These are phyloP conservation scores for Raja brachyura DNA, from an alignment of 2,113 vertebrate species.

Conservation along the genomic window DNA sequence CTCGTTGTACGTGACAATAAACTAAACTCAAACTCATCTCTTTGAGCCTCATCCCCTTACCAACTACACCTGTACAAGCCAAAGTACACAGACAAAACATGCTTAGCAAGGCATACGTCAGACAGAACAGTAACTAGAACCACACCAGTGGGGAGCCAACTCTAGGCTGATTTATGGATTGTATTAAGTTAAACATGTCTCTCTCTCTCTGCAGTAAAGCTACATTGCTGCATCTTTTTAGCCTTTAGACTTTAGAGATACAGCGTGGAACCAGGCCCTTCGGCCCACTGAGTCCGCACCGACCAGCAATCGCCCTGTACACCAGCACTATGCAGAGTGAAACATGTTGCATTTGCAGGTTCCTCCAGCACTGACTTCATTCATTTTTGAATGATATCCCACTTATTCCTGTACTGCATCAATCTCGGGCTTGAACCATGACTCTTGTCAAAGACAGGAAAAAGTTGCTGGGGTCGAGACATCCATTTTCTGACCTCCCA, in stretches of 20 bases:
- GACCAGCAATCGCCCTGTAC: too few species aligned
- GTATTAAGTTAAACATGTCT: background rate
- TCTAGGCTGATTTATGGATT: background rate
- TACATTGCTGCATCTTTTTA: background rate
- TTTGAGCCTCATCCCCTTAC: background rate
- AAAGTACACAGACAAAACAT: background rate
- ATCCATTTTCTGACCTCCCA: background rate
- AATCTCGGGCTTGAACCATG: background rate
- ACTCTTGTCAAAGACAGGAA: constrained; percentile 6
- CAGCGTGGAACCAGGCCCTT: too few species aligned
- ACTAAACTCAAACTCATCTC: background rate
- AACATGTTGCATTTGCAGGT: background rate
- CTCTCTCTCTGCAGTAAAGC: background rate
- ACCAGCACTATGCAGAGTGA: background rate
- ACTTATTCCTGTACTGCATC: background rate
- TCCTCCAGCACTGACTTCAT: background rate
- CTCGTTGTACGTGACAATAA: too few species aligned
- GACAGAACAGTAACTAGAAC: background rate
- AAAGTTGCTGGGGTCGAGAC: background rate
- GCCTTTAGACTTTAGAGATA: too few species aligned
- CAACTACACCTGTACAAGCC: background rate
- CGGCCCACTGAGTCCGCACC: too few species aligned
- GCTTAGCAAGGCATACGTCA: background rate
- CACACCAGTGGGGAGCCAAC: background rate
- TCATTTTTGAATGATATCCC: background rate